Base-by-base conservation (phyloP, 1,140 invertebrate species). In the Bradysia coprophila region DNA sequence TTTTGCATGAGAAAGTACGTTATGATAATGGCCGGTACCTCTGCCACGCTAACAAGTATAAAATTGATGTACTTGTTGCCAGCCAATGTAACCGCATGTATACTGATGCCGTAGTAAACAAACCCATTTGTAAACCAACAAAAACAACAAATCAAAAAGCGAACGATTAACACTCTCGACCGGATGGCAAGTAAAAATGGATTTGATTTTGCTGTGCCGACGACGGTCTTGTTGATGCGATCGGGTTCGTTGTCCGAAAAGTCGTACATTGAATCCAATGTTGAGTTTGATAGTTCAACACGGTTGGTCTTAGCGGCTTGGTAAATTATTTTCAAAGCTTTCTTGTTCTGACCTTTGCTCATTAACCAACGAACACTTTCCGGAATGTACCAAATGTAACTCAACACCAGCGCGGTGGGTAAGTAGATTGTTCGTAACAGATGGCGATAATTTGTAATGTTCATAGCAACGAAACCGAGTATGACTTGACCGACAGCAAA, bases 91-190 rank as follows among this genome's bases (percentile, higher is more conserved):
- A 81, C 80, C 0, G 81, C 76, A 54, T 84, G 85, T 34, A 87
- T 68, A 8, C 80, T 81, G 5, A 89, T 58, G 0, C 83, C 86
- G 55, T 85, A 89, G 57, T 84, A 89, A 4, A 86, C 72, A 49
- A 86, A 76, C 1, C 75, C 67, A 47, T 72, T 71, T 2, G 75
- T 69, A 2, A 75, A 58, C 78, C 75, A 84, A 59, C 71, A 81
- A 56, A 78, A 71, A 34, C 66, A 72, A 45, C 77, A 75, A 15
- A 71, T 67, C 5, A 71, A 52, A 40, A 81, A 64, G 21, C 78
- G 67, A 49, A 77, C 54, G 13, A 76, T 59, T 41, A 62, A 53
- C 6, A 53, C 64, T 0, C 67, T 55, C 46, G 61, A 60, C 15
- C 46, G 43, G 43, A 48, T 54, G n/a, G 76, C 60, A 41, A 62